Conservation (phyloP, 1,140 invertebrate genomes). For the Centruroides vittatus region DNA sequence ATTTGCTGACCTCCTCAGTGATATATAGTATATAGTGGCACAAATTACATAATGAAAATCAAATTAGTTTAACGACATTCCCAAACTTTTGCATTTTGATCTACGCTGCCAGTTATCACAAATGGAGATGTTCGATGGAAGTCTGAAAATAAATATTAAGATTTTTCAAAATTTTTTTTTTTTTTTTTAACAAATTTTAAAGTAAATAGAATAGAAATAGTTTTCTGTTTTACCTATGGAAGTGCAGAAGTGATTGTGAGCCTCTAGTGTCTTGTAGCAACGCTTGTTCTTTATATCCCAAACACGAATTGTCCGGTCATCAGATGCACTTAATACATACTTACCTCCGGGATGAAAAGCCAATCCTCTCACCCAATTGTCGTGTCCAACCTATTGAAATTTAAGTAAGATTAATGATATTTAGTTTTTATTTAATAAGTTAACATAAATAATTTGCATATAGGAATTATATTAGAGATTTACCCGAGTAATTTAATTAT, state of each 20-base stretch:
- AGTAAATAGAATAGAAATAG: background rate
- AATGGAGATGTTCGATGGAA: conserved; percentile 91
- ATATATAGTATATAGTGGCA: no score
- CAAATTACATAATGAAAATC: no score
- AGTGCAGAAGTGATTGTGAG: conserved; percentile 96
- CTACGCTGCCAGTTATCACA: conserved; percentile 93
- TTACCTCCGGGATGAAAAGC: conserved; percentile 95
- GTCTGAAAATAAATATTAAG: conserved; percentile 46
- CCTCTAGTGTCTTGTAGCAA: conserved; percentile 80
- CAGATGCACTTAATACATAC: conserved; percentile 86
- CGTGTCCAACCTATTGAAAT: conserved; percentile 55
- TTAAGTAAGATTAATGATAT: background rate
- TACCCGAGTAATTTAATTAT: no score
- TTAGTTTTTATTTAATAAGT: no score
- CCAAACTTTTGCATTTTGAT: conserved; percentile 98
- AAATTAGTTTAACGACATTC: conserved; percentile 75
- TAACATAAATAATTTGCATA: no score
- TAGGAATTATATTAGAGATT: no score
- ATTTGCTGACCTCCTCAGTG: no score
- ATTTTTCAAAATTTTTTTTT: background rate
- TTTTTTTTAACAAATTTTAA: conserved; percentile 1
- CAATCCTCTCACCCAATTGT: conserved; percentile 95
- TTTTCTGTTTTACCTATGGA: conserved; percentile 64
- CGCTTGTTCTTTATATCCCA: conserved; percentile 81
- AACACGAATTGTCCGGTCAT: conserved; percentile 93